Base-by-base conservation (phyloP, 2,888 invertebrate genomes). In the Amiota communis region DNA sequence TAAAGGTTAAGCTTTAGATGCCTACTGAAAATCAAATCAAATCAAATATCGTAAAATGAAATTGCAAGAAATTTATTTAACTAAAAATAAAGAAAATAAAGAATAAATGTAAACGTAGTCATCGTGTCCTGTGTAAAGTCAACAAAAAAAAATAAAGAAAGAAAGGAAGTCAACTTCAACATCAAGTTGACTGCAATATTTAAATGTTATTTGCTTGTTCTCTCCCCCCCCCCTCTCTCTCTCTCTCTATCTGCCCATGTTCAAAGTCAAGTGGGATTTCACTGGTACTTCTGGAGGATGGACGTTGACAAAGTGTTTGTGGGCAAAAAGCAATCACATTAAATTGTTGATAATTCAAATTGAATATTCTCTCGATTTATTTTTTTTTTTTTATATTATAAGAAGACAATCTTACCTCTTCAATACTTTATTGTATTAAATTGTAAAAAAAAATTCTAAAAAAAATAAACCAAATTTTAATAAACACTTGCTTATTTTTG, bases 1-100 rank as follows among this genome's bases (percentile, higher is more conserved):
- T 20, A 15, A 59, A 47, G n/a, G 57, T 59, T 36, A 6, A 15
- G n/a, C 13, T 36, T 17, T 17, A n/a, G 64, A 74, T 72, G 76
- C 75, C 82, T 77, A 77, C 81, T 77, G 77, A 78, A 83, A 84
- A 79, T 82, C 78, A 81, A 83, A 79, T 82, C 78, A 81, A 83
- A 83, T 83, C 82, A 78, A 83, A 79, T 79, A 79, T 75, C 70
- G 76, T 71, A 76, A 82, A 80, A 80, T 81, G 73, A 81, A 83
- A 77, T 77, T 76, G 82, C 77, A 76, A 76, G 76, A 82, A 81
- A 80, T 80, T 76, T 83, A 76, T 75, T 81, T 81, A 72, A 46
- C 65, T 71, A 20, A 56, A 72, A 71, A 71, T 36, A 36, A 6
- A 36, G 36, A 36, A n/a, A 36, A 36, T 53, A 76, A 70, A 75